A percentile compares a stretch with the other conserved stretches of the same genome.
These are phyloP conservation scores for Psylliodes chrysocephalus DNA, from an alignment of 2,888 invertebrate genomes.

Conservation along the genomic window DNA sequence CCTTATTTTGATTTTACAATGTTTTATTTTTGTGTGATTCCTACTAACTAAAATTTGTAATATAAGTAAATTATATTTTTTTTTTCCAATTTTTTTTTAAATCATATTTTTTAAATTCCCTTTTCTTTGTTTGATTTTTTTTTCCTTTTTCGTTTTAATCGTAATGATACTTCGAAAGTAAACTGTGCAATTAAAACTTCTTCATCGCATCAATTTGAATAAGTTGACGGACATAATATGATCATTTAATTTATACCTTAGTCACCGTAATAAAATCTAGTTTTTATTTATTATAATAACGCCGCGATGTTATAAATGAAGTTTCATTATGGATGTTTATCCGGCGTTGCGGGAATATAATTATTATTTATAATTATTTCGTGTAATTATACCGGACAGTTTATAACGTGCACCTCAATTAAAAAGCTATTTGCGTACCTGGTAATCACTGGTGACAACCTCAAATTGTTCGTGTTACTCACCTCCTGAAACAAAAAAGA, in stretches of 20 bases:
- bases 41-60: too few species aligned
- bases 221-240: conserved; percentile 14
- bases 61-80: too few species aligned
- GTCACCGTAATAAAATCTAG: conserved; percentile 28
- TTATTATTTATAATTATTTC: conserved; percentile 61
- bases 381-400: conserved; percentile 53
- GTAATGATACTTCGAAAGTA: neutral
- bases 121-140: too few species aligned
- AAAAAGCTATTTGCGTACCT: conserved; percentile 63
- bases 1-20: too few species aligned
- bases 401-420: conserved; percentile 57
- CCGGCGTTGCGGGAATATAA: conserved; percentile 61
- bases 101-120: too few species aligned
- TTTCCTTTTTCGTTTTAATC: too few species aligned
- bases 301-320: conserved; percentile 55
- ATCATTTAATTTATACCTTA: conserved; percentile 22
- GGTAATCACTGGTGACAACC: conserved; percentile 47
- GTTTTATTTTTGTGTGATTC: too few species aligned
- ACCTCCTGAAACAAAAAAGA: conserved; percentile 61
- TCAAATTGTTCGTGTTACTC: conserved; percentile 50
- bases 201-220: conserved; percentile 5
- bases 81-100: too few species aligned
- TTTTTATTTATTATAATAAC: conserved; percentile 43
- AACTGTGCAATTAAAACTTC: conserved; percentile 17
- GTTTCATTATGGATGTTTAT: conserved; percentile 63